Evolutionary conservation across 1,140 invertebrate genomes (phyloP).

Genomic region (Manduca sexta): DNA sequence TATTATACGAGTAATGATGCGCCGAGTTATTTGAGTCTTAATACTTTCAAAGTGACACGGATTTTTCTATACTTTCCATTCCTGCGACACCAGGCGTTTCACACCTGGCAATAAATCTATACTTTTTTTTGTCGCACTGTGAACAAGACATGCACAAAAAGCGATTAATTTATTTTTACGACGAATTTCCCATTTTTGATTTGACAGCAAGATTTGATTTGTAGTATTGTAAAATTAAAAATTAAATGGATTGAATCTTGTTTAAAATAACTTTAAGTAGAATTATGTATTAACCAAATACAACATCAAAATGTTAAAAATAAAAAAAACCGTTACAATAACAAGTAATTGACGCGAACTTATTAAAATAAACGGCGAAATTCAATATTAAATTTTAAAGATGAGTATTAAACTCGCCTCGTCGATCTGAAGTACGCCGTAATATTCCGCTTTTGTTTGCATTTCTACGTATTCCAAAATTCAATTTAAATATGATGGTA

Average conservation of each 20-base stretch:
- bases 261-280: background rate
- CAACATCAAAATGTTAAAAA: background rate
- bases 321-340: background rate
- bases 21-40: slow-evolving; percentile 25
- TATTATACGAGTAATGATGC: slow-evolving; percentile 43
- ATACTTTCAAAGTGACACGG: slow-evolving; percentile 10
- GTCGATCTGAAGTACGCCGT: slow-evolving; percentile 22
- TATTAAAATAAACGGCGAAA: slow-evolving; percentile 15
- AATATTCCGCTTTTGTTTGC: slow-evolving; percentile 54
- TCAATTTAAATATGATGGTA: slow-evolving; percentile 68
- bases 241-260: background rate
- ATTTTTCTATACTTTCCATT: too few species aligned
- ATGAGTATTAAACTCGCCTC: slow-evolving; percentile 31
- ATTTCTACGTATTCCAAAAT: slow-evolving; percentile 48
- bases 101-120: too few species aligned
- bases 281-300: background rate
- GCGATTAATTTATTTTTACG: too few species aligned
- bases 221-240: background rate
- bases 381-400: slow-evolving; percentile 30
- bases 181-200: too few species aligned
- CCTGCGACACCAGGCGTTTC: too few species aligned
- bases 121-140: too few species aligned
- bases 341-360: slow-evolving; percentile 1
- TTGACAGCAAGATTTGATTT: background rate
- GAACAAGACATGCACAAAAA: too few species aligned